Evolutionary conservation across 2,797 vertebrate genomes (phyloP), one percentile per base, ranked within the genome.

Genomic region (Ceryle rudis): DNA sequence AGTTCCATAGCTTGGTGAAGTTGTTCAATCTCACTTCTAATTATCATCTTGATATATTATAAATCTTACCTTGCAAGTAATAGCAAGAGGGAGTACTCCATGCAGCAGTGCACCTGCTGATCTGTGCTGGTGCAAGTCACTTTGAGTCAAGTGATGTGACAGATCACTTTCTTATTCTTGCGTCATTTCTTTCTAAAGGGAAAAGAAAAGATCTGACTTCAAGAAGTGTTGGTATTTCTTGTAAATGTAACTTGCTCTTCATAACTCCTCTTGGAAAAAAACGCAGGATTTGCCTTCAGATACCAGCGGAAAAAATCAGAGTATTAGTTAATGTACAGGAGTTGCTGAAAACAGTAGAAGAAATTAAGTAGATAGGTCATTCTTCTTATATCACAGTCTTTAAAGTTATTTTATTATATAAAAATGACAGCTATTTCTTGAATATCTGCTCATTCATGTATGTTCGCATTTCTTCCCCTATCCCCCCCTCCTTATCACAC

Each of bases 131-230:
- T 85, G 22, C 37, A 75, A 91, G 37, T 47, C 61, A 39, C 42
- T 70, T 86, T 66, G 64, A 81, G 74, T 93, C 44, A 82, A 84
- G 55, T 47, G 58, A 89, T 81, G 37, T 75, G 72, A 72, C 62
- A 82, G 93, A 67, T 89, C 80, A 41, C 26, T 77, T 80, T 49
- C 67, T 54, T 95, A 70, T 85, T 96, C 79, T 94, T 95, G 89
- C 55, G 74, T 95, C 85, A 66, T 86, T 96, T 97, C 42, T 96
- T 95, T 89, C 73, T 89, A 54, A 92, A 78, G 55, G 52, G 52
- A 54, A 29, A 92, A 94, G 81, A 70, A 67, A 96, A 72, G 75
- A 70, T 46, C 72, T 94, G 66, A 97, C 90, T 84, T 92, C 58
- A 87, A 91, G 95, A 84, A 94, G 81, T 93, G 41, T 89, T 11